Conservation (phyloP, 35 echinoderm and acorn worm genomes). For the Apostichopus japonicus region DNA sequence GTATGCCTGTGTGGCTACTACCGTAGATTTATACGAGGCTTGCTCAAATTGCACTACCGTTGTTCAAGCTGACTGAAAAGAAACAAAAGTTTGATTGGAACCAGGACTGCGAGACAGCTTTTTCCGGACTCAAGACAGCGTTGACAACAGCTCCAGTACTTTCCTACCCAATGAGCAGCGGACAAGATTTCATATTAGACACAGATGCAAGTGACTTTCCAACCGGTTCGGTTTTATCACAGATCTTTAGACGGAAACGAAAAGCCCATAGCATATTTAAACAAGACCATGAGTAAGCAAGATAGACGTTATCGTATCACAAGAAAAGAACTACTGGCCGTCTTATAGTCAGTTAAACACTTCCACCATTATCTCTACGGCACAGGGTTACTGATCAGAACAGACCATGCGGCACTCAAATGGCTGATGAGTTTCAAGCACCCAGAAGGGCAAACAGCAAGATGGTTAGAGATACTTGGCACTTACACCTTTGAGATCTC, state of each 20-base stretch:
- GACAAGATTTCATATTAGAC: slow-evolving; percentile 34
- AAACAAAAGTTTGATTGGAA: slow-evolving; percentile 39
- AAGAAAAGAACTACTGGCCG: slow-evolving; percentile 60
- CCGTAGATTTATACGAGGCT: slow-evolving; percentile 59
- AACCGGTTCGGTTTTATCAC: slow-evolving; percentile 67
- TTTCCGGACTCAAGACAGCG: slow-evolving; percentile 14
- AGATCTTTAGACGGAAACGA: slow-evolving; percentile 56
- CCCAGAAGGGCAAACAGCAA: too few species aligned
- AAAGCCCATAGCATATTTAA: slow-evolving; percentile 53
- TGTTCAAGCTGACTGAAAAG: slow-evolving; percentile 37
- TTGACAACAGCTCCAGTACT: slow-evolving; percentile 45
- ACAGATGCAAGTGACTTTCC: slow-evolving; percentile 61
- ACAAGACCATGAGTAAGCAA: slow-evolving; percentile 35
- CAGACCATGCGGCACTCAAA: slow-evolving; percentile 42
- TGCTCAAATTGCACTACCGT: slow-evolving; percentile 37
- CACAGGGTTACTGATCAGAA: slow-evolving; percentile 17
- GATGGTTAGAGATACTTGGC: too few species aligned
- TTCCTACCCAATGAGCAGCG: neutral
- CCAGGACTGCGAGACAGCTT: slow-evolving; percentile 14
- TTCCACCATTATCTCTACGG: slow-evolving; percentile 67
- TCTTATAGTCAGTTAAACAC: slow-evolving; percentile 58
- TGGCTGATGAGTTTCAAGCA: too few species aligned
- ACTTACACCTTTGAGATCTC: too few species aligned
- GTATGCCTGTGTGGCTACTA: slow-evolving; percentile 52
- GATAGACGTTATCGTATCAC: slow-evolving; percentile 67